Base-by-base conservation (phyloP, 2,113 vertebrate species). In the Pseudopodoces humilis region DNA sequence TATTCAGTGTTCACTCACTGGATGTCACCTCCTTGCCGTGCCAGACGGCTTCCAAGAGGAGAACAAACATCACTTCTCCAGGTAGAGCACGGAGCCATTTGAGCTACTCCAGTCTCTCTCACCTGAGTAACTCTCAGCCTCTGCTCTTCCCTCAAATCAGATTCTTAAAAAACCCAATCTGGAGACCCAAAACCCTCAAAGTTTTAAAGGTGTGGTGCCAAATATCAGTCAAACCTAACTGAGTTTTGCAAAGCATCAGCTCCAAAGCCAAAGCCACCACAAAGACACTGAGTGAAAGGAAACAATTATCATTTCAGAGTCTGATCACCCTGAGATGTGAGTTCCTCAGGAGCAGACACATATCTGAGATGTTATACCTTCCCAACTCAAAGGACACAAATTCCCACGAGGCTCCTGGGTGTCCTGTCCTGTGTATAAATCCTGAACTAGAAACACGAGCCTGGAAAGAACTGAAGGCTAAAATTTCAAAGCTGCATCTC, bases 301-400 rank as follows among this genome's bases (percentile, higher is more conserved):
- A 86, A 69, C 46, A 78, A 18, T 10, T 2, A n/a, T 2, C 2
- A 20, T 24, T 55, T 22, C n/a, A 55, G 47, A 7, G n/a, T 3
- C 25, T 5, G 27, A 50, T 3, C 4, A 22, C 22, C 41, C 11
- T 0, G 0, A 65, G n/a, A 33, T 2, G 4, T 1, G 16, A 67
- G 35, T 5, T 88, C 43, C 46, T 39, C 39, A 52, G 80, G 60
- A 27, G 35, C 75, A 68, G 33, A 20, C 13, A 43, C 59, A 17
- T 0, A 22, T 0, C 20, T 4, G 33, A 72, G 71, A 74, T 49
- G 27, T 30, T 6, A 31, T 65, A 92, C 10, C 63, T 44, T 24
- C 5, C 7, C 31, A 24, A 14, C 25, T 6, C 17, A 6, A 67
- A 82, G 82, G 49, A 28, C 43, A 71, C 69, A 18, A 21, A 87